Evolutionary conservation across 2,888 invertebrate species (phyloP), one percentile per base, ranked within the genome.

Genomic region (Stenolophus ochropezus): DNA sequence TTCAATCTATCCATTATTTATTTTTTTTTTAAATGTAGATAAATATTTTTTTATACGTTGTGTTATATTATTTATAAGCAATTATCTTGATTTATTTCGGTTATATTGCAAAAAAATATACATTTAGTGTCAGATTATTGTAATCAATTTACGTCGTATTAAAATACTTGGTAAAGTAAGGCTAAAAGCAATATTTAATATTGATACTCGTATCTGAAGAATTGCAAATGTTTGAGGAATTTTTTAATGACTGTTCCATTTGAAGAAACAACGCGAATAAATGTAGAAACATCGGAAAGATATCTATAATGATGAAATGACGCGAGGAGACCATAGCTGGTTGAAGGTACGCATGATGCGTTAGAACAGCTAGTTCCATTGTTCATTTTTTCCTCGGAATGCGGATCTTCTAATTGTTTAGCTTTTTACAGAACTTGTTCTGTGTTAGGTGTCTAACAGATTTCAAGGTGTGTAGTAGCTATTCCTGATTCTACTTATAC

Each of bases 321-420:
- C 16, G 8, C 16, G 51, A 16, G 51, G 16, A 53, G 21, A 56
- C 56, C 56, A 56, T 56, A 56, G 11, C 56, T 21, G 56, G 56
- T 56, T 56, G n/a, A 23, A 4, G 21, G 6, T 20, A 21, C 21
- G 21, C 20, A 11, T 56, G 20, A 56, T 56, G 11, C 56, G 21
- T 56, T 21, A 20, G 56, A 21, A 56, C 56, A 56, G 21, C 56
- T 56, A 21, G 20, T 56, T 56, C 56, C n/a, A 56, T 56, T 56
- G 56, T 56, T 20, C 20, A n/a, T 25, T 61, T n/a, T 58, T 61
- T 61, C 23, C 25, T 23, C 25, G 61, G 61, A 61, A 61, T 61
- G 61, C 61, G 61, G 61, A 61, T 61, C 61, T 61, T 25, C 25
- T 61, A 61, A 61, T 61, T 61, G 61, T 61, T 25, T 61, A 23